phyloP scores from a whole-genome alignment of 1,140 invertebrate genomes.

The Cyclargus thomasi region DNA sequence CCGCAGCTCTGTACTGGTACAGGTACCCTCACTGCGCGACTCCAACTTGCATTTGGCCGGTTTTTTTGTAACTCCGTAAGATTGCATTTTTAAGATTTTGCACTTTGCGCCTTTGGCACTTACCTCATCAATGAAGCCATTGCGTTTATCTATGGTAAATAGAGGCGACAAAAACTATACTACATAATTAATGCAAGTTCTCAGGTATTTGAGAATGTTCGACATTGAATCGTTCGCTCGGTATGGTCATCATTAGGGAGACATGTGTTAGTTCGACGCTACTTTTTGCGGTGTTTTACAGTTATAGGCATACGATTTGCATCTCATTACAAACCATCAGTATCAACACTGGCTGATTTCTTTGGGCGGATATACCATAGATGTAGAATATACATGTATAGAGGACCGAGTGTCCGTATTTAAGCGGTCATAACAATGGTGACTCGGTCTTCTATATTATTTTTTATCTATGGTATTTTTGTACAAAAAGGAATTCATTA shows the following conservation, averaged over 20 bases:
- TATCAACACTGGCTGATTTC: background rate
- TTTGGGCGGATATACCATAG: no score
- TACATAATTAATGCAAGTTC: background rate
- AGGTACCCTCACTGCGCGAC: no score
- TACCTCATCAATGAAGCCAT: background rate
- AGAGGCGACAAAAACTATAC: background rate
- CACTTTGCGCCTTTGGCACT: background rate
- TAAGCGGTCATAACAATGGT: no score
- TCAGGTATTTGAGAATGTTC: constrained; percentile 1
- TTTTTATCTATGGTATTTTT: no score
- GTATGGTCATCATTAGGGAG: background rate
- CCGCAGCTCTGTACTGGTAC: no score
- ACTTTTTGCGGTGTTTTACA: background rate
- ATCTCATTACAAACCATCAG: background rate
- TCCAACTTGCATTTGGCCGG: no score
- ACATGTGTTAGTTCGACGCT: background rate
- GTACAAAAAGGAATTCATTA: no score
- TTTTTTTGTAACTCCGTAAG: no score
- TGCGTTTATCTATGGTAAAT: background rate
- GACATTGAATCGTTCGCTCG: background rate
- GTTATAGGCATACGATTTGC: background rate
- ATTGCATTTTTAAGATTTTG: no score
- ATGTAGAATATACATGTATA: no score
- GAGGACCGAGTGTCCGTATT: no score
- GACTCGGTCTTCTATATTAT: no score